Conservation (phyloP, 1,140 invertebrate species). For the Lucilia cuprina region DNA sequence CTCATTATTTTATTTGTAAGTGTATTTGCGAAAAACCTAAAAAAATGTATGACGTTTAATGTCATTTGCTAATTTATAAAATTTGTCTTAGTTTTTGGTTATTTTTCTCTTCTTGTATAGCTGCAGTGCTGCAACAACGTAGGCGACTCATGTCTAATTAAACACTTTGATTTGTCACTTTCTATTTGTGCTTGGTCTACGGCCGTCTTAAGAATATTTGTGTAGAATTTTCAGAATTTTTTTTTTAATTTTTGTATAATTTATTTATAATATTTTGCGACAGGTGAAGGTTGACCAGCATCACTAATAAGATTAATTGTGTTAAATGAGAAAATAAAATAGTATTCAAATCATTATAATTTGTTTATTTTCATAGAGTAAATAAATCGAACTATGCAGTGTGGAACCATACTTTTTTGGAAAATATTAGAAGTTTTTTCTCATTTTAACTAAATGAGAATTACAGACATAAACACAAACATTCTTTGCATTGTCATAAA, state of each 20-base stretch:
- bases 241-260: neutral
- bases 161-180: conserved; percentile 12
- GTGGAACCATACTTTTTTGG: too few species aligned
- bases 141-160: neutral
- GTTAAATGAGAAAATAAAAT: neutral
- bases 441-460: too few species aligned
- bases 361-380: too few species aligned
- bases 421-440: too few species aligned
- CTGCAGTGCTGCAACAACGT: neutral
- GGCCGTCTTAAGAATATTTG: neutral
- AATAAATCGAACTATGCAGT: too few species aligned
- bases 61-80: conserved; percentile 11
- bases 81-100: neutral
- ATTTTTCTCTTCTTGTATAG: neutral
- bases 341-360: neutral
- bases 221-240: neutral
- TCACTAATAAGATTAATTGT: neutral
- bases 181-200: neutral
- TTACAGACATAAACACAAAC: too few species aligned
- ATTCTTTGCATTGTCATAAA: too few species aligned
- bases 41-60: neutral
- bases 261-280: neutral
- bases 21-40: neutral
- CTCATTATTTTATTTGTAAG: too few species aligned
- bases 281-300: neutral